phyloP scores from a whole-genome alignment of 1,140 invertebrate species.

The Drosophila simulans region DNA sequence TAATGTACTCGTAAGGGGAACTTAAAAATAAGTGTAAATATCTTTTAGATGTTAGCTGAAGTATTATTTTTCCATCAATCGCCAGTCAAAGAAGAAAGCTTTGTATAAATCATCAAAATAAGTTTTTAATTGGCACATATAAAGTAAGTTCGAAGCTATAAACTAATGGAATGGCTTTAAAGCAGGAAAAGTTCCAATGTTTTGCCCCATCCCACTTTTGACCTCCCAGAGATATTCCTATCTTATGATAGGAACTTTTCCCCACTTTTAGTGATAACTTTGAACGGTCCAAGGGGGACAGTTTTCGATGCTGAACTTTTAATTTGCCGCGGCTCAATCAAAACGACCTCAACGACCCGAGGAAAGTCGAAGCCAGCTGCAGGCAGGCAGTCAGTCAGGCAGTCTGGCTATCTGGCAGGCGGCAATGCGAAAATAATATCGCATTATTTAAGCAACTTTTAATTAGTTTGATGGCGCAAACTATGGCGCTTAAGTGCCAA shows the following conservation, averaged over 20 bases:
- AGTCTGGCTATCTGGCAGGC: background rate
- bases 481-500: slow-evolving; percentile 70
- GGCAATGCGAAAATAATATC: slow-evolving; percentile 53
- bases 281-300: slow-evolving; percentile 13
- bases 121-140: no score
- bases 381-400: background rate
- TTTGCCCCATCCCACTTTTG: no score
- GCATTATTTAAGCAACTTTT: slow-evolving; percentile 72
- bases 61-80: background rate
- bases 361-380: slow-evolving; percentile 21
- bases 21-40: slow-evolving; percentile 13
- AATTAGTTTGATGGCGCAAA: slow-evolving; percentile 77
- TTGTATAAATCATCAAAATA: no score
- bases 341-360: slow-evolving; percentile 21
- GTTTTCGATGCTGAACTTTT: slow-evolving; percentile 18
- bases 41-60: background rate
- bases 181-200: background rate
- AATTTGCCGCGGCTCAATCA: slow-evolving; percentile 35
- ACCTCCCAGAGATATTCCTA: background rate
- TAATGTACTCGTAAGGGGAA: slow-evolving; percentile 8
- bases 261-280: slow-evolving; percentile 10
- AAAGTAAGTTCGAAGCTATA: no score
- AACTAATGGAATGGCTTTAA: no score
- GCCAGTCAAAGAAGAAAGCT: no score
- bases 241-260: background rate